Evolutionary conservation across 2,797 vertebrate species (phyloP), one percentile per base, ranked within the genome.

Genomic region (Smutsia gigantea): DNA sequence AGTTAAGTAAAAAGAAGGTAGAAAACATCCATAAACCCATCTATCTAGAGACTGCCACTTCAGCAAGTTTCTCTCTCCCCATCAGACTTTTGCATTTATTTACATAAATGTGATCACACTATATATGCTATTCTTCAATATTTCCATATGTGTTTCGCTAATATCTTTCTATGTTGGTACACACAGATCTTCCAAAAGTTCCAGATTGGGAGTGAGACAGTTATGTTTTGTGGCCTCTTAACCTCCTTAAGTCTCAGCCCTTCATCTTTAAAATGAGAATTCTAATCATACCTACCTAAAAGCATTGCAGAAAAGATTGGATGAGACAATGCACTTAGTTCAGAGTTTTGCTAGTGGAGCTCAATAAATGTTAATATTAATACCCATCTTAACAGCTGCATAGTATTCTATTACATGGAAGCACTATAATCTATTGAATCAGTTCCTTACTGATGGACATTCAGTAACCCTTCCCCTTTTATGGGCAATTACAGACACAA

Each of bases 221-320:
- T 27, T 46, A n/a, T 46, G 53, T 68, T 46, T 72, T 39, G 6
- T 39, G 46, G 34, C 2, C 8, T n/a, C 34, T 72, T 93, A 46
- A 69, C 4, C 29, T 78, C 29, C 29, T 23, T 75, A 31, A 51
- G 49, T 72, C 34, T 64, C 17, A 69, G 23, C 29, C 37, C 55
- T 51, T 19, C 29, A 75, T 77, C 29, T 85, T 93, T 90, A 93
- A 87, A 69, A 90, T 85, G 86, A 68, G 2, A 84, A 27, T 79
- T 90, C 46, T 63, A 69, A 46, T 55, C 42, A 82, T n/a, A 83
- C 2, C 13, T 83, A 83, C 4, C 39, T 77, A n/a, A 78, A 72
- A 85, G 66, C 42, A 91, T 17, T 66, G 57, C 42, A 72, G 53
- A 68, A 61, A 87, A 23, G 46, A 71, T 1, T 86, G 79, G 72